Evolutionary conservation across 1,140 invertebrate genomes (phyloP), one percentile per base, ranked within the genome.

Genomic region (Lepidurus couesii): DNA sequence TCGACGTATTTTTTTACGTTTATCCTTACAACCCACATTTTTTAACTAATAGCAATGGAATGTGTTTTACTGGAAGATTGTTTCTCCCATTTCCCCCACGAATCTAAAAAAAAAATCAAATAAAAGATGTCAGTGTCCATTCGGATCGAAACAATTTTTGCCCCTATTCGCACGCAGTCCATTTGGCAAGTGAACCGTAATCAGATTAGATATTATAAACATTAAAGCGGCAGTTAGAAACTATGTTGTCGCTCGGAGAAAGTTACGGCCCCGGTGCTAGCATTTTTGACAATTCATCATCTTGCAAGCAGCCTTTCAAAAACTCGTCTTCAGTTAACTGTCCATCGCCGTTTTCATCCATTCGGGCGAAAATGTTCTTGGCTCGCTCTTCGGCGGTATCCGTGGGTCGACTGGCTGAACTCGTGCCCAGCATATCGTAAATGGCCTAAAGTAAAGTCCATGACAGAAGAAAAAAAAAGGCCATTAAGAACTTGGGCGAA

Each of bases 321-420:
- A 99, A 99, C 87, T 99, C 98, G 80, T 99, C 95, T 86, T 98
- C 95, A 73, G 96, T 98, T 82, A 99, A 89, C 84, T 98, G 96
- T 74, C 96, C 96, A 86, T 99, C 97, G 86, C 96, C 96, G 88
- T 99, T 98, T 85, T 96, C 93, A 85, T 99, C 97, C 97, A 99
- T 98, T 87, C 98, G 98, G 74, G 94, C 93, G 87, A 99, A 99
- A 81, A 99, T 99, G 86, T 97, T 98, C 87, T 97, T 96, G 79
- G 97, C 97, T 81, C 97, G 89, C 84, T 98, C 96, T 84, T 98
- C 95, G 13, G 98, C 95, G 21, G 93, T 95, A 85, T 96, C 94
- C 53, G 93, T 92, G 42, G 94, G 94, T 82, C 93, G 88, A 86
- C 95, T 97, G 85, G 94, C 95, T 82, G 95, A 95, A 87, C 95